Percentiles rank a stretch among this genome's conserved stretches.
Conservation (phyloP, 1,140 invertebrate genomes). For the Probaryconus sp. region DNA sequence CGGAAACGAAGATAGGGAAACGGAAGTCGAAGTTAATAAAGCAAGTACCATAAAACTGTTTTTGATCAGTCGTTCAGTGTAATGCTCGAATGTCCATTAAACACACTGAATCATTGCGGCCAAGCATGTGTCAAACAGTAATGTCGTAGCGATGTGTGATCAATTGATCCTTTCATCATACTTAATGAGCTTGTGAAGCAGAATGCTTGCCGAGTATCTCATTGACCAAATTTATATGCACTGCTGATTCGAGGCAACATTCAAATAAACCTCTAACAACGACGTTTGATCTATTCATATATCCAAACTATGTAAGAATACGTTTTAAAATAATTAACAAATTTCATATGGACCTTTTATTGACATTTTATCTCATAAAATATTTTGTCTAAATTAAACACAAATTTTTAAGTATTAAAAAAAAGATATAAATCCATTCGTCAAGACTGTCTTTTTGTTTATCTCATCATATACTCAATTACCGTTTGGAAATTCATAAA, state of each 20-base stretch:
- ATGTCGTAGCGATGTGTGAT: slow-evolving; percentile 41
- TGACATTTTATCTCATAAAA: no score
- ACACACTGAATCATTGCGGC: slow-evolving; percentile 41
- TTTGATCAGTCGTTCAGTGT: slow-evolving; percentile 32
- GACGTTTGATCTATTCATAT: no score
- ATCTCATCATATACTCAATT: no score
- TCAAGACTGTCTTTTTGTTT: no score
- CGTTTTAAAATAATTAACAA: no score
- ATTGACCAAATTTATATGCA: neutral
- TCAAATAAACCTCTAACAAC: neutral
- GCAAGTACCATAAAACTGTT: slow-evolving; percentile 19
- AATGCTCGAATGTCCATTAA: slow-evolving; percentile 45
- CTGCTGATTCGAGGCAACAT: neutral
- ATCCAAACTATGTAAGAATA: no score
- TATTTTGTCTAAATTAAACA: neutral
- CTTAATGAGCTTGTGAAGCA: slow-evolving; percentile 44
- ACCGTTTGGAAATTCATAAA: no score
- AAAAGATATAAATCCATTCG: no score
- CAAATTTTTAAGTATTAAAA: no score
- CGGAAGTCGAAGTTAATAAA: slow-evolving; percentile 31
- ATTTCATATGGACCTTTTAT: no score
- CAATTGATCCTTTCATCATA: slow-evolving; percentile 49
- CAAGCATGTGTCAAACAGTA: slow-evolving; percentile 52
- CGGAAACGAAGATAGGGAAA: neutral
- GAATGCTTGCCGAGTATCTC: slow-evolving; percentile 12